phyloP scores from a whole-genome alignment of 2,113 vertebrate genomes.

The Struthio camelus region DNA sequence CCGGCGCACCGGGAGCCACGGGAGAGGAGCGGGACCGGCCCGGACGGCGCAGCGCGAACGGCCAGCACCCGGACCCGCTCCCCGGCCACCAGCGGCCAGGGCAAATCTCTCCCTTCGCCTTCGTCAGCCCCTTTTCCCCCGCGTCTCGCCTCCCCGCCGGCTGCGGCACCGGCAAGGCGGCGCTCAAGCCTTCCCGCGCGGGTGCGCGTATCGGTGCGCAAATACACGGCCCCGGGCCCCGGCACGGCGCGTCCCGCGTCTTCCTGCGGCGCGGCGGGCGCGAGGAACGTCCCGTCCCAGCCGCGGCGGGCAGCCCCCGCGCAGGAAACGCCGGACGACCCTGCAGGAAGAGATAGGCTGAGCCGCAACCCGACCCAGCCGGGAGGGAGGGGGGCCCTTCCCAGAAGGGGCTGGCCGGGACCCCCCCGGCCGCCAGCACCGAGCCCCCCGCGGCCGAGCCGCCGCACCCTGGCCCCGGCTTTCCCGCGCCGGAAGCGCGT shows the following conservation, averaged over 20 bases:
- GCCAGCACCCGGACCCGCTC: too few relatives aligned
- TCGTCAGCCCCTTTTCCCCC: too few relatives aligned
- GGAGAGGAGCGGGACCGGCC: neutral
- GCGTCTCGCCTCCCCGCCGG: too few relatives aligned
- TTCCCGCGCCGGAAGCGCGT: neutral
- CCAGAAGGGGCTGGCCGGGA: neutral
- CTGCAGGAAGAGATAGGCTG: neutral
- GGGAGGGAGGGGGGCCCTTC: neutral
- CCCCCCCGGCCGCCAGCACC: neutral
- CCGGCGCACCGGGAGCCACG: rapidly evolving
- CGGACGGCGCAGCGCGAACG: neutral
- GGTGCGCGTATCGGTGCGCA: rapidly evolving
- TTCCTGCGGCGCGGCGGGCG: neutral
- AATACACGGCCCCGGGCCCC: neutral
- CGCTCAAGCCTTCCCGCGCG: rapidly evolving
- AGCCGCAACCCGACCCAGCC: too few relatives aligned
- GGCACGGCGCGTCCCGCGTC: rapidly evolving
- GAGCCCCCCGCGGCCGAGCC: too few relatives aligned
- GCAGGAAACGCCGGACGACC: neutral
- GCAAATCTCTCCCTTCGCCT: neutral
- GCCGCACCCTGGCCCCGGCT: neutral
- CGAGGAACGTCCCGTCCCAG: neutral
- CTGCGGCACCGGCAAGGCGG: too few relatives aligned
- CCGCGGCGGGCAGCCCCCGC: neutral
- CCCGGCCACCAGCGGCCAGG: too few relatives aligned